Evolutionary conservation across 2,888 invertebrate species (phyloP).

Genomic region (Chrysomela aeneicollis): DNA sequence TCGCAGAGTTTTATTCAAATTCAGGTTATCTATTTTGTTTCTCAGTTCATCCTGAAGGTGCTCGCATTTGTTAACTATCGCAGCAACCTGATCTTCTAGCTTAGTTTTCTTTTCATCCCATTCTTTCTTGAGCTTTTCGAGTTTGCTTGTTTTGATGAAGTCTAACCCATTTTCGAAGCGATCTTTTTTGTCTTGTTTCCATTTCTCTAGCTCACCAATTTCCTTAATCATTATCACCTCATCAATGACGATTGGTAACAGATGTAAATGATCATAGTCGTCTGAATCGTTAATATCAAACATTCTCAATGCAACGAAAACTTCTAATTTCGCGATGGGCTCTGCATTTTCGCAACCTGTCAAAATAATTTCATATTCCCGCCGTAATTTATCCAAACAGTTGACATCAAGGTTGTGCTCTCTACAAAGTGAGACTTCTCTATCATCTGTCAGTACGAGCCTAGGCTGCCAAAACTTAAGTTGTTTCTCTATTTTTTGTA

Average conservation of each 20-base stretch:
- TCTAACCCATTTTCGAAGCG: conserved; percentile 68
- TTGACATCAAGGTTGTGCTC: conserved; percentile 45
- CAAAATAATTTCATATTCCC: conserved; percentile 44
- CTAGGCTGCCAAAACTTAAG: conserved; percentile 52
- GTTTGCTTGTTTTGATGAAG: conserved; percentile 37
- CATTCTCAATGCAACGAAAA: conserved; percentile 43
- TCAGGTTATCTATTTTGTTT: conserved; percentile 61
- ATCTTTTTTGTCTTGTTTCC: conserved; percentile 75
- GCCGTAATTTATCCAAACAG: conserved; percentile 26
- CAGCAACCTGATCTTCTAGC: conserved; percentile 66
- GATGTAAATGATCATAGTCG: conserved; percentile 37
- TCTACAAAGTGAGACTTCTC: conserved; percentile 45
- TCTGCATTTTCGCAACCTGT: conserved; percentile 42
- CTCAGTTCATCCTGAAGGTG: conserved; percentile 67
- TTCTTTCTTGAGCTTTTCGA: conserved; percentile 54
- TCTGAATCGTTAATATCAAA: conserved; percentile 33
- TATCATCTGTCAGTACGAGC: conserved; percentile 49
- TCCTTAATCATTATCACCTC: conserved; percentile 64
- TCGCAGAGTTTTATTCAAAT: conserved; percentile 43
- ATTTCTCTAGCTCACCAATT: conserved; percentile 74
- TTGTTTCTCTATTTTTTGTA: conserved; percentile 46
- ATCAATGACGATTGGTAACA: conserved; percentile 53
- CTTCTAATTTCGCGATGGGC: conserved; percentile 48
- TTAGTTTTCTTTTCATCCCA: conserved; percentile 66
- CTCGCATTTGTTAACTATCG: conserved; percentile 68